Evolutionary conservation across 2,888 invertebrate genomes (phyloP).

Genomic region (Imbricaverruca yamaguchii): DNA sequence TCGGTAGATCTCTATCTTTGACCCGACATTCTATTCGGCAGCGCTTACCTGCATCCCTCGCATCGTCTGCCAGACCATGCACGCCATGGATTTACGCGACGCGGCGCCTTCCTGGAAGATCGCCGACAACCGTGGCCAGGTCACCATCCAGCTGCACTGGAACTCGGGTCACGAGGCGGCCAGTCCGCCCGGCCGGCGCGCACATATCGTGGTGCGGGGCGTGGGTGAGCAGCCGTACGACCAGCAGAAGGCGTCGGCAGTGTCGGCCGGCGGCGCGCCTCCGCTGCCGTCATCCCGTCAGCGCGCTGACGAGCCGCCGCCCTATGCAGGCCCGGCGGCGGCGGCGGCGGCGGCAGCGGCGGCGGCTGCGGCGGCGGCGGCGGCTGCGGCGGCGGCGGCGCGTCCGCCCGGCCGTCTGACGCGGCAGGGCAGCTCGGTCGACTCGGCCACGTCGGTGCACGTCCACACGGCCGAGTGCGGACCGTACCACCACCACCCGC

Average conservation of each 20-base stretch:
- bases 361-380: neutral
- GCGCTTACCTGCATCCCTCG: slow-evolving; percentile 92
- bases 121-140: slow-evolving; percentile 95
- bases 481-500: slow-evolving; percentile 46
- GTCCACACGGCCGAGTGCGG: slow-evolving; percentile 76
- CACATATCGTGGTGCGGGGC: slow-evolving; percentile 21
- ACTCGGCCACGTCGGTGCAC: slow-evolving; percentile 61
- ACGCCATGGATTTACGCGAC: slow-evolving; percentile 70
- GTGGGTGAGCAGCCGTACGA: slow-evolving; percentile 17
- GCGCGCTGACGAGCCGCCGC: neutral
- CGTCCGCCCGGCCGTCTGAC: slow-evolving; percentile 41
- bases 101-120: slow-evolving; percentile 95
- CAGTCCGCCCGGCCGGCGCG: slow-evolving; percentile 30
- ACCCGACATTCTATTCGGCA: slow-evolving; percentile 43
- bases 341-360: slow-evolving; percentile 18
- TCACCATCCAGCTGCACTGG: slow-evolving; percentile 94
- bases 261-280: neutral
- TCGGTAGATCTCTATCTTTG: too few species aligned
- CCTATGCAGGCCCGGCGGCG: slow-evolving; percentile 14
- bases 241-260: neutral
- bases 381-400: slow-evolving; percentile 26
- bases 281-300: neutral
- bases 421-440: slow-evolving; percentile 55
- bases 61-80: slow-evolving; percentile 95
- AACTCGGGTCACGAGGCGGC: slow-evolving; percentile 45